Percentiles rank a stretch among this genome's conserved stretches.
These are phyloP conservation scores for Cryptoprocta ferox DNA, from an alignment of 2,797 vertebrate species.

Conservation along the genomic window DNA sequence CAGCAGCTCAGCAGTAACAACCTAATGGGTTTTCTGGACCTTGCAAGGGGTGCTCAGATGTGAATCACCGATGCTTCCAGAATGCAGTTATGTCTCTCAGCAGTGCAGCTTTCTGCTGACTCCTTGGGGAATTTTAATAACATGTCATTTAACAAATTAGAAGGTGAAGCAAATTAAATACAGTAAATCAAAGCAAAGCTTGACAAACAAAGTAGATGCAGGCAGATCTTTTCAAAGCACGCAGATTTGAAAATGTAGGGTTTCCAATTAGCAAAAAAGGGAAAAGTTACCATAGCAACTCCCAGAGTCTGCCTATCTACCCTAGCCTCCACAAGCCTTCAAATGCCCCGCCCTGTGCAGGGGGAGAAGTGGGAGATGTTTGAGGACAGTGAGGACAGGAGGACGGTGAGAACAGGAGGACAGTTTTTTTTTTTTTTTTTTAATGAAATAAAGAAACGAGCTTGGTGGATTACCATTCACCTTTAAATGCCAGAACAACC, in stretches of 20 bases:
- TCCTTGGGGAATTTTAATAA: conserved; percentile 55
- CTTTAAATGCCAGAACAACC: background rate
- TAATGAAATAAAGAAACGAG: background rate
- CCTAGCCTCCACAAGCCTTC: background rate
- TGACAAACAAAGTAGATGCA: background rate
- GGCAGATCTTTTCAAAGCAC: conserved; percentile 32
- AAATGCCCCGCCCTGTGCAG: background rate
- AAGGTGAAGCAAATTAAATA: conserved; percentile 55
- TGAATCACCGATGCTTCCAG: background rate
- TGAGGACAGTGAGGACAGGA: background rate
- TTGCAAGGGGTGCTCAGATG: background rate
- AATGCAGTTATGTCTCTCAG: background rate
- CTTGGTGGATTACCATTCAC: background rate
- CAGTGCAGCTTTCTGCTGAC: background rate
- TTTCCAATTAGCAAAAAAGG: conserved; percentile 37
- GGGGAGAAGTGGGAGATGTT: background rate
- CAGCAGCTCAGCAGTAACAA: background rate
- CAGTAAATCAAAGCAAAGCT: conserved; percentile 49
- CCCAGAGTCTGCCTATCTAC: background rate
- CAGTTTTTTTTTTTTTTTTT: background rate
- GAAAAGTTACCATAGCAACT: conserved; percentile 54
- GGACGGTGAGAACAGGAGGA: background rate
- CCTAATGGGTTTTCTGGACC: background rate
- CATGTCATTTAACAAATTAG: conserved; percentile 62
- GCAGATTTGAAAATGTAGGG: conserved; percentile 21